Conservation (phyloP, 2,888 invertebrate species). For the Cephus spinipes region DNA sequence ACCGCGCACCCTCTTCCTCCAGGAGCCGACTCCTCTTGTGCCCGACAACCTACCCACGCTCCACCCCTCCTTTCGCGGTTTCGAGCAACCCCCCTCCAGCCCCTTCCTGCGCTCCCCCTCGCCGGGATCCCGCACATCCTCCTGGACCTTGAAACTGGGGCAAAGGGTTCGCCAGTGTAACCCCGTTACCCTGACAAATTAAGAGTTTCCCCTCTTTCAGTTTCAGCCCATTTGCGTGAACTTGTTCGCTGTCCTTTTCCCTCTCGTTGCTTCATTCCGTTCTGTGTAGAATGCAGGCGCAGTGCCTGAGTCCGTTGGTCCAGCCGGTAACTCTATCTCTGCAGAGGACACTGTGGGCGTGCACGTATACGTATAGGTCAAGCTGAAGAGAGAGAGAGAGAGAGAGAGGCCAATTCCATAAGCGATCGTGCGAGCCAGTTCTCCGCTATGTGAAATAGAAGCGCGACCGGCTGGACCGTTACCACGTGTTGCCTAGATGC, state of each 20-base stretch:
- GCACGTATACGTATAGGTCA: too few relatives aligned
- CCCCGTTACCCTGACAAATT: too few relatives aligned
- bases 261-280: too few relatives aligned
- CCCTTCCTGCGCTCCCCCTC: neutral
- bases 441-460: too few relatives aligned
- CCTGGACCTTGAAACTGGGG: constrained; percentile 48
- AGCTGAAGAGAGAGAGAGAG: too few relatives aligned
- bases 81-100: neutral
- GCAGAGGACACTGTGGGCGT: neutral
- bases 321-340: constrained; percentile 25
- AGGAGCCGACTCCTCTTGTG: constrained; percentile 7
- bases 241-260: too few relatives aligned
- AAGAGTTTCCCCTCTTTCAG: too few relatives aligned
- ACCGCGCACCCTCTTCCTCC: constrained; percentile 50
- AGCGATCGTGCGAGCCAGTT: too few relatives aligned
- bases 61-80: constrained; percentile 26
- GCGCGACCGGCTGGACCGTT: constrained; percentile 7
- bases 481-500: constrained; percentile 28
- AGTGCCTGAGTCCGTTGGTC: too few relatives aligned
- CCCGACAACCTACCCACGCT: constrained; percentile 12
- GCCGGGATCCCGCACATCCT: neutral
- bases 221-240: too few relatives aligned
- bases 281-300: too few relatives aligned
- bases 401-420: too few relatives aligned
- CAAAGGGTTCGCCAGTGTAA: constrained; percentile 42